Percentiles rank a stretch among this genome's conserved stretches.
Evolutionary conservation across 2,797 vertebrate genomes (phyloP).

Genomic region (Lindbergichthys nudifrons): DNA sequence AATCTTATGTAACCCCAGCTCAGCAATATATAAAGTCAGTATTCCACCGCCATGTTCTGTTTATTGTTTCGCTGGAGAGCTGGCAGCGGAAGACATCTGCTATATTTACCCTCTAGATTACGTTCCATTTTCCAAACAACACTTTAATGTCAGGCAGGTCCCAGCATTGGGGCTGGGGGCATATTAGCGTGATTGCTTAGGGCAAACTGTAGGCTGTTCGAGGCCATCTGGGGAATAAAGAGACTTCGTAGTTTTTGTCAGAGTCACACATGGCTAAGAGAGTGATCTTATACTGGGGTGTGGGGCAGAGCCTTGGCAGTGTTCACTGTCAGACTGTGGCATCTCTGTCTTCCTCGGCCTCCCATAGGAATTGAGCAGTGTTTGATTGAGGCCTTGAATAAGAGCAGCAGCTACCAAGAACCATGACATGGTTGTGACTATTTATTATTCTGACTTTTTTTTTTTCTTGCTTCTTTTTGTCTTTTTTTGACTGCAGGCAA

Average conservation of each 20-base stretch:
- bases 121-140: constrained; percentile 68
- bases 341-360: constrained; percentile 59
- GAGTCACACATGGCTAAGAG: constrained; percentile 59
- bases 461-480: constrained; percentile 43
- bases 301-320: constrained; percentile 61
- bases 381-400: constrained; percentile 79
- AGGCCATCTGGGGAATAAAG: constrained; percentile 64
- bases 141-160: constrained; percentile 56
- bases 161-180: constrained; percentile 52
- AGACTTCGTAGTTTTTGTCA: constrained; percentile 65
- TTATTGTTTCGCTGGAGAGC: constrained; percentile 73
- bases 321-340: constrained; percentile 69
- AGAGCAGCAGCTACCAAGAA: constrained; percentile 63
- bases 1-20: constrained; percentile 76
- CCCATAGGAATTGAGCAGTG: constrained; percentile 59
- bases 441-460: constrained; percentile 69
- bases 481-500: constrained; percentile 65
- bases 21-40: constrained; percentile 69
- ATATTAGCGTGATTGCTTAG: constrained; percentile 70
- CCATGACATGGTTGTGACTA: constrained; percentile 62
- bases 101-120: constrained; percentile 77
- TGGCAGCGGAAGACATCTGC: constrained; percentile 72
- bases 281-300: constrained; percentile 65
- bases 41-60: constrained; percentile 59
- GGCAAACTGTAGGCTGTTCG: constrained; percentile 62